Conservation (phyloP, 2,113 vertebrate species). For the Ochotona princeps region DNA sequence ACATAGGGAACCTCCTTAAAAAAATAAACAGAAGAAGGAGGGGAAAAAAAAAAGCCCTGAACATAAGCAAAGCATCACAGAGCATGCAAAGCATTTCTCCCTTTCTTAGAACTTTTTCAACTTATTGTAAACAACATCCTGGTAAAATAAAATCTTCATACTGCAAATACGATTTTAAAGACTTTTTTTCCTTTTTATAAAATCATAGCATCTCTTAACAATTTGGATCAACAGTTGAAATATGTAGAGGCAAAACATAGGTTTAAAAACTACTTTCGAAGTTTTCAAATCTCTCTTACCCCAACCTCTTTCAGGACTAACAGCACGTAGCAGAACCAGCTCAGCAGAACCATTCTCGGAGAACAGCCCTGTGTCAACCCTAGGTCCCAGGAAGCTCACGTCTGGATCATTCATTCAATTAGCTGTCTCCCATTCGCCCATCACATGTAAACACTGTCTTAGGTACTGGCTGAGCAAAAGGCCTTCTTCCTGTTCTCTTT, state of each 20-base stretch:
- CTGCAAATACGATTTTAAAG: constrained; percentile 18
- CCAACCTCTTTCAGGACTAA: constrained; percentile 3
- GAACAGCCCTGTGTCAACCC: background rate
- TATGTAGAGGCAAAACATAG: background rate
- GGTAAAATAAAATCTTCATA: constrained; percentile 38
- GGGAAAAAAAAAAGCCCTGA: background rate
- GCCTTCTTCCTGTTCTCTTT: background rate
- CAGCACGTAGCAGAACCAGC: background rate
- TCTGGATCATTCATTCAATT: background rate
- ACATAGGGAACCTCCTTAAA: constrained; percentile 51
- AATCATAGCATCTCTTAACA: background rate
- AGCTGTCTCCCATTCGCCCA: background rate
- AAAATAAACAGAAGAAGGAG: constrained; percentile 20
- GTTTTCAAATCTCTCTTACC: background rate
- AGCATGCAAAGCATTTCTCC: background rate
- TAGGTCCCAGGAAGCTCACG: background rate
- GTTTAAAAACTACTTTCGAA: constrained; percentile 1
- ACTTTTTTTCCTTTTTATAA: no score
- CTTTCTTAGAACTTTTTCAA: constrained; percentile 4
- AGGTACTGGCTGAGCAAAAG: background rate
- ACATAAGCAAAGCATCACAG: background rate
- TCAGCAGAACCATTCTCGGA: background rate
- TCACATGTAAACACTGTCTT: background rate
- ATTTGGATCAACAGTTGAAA: constrained; percentile 30
- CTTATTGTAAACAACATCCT: background rate